Conservation (phyloP, 2,797 vertebrate species). For the Sebastes taczanowskii region DNA sequence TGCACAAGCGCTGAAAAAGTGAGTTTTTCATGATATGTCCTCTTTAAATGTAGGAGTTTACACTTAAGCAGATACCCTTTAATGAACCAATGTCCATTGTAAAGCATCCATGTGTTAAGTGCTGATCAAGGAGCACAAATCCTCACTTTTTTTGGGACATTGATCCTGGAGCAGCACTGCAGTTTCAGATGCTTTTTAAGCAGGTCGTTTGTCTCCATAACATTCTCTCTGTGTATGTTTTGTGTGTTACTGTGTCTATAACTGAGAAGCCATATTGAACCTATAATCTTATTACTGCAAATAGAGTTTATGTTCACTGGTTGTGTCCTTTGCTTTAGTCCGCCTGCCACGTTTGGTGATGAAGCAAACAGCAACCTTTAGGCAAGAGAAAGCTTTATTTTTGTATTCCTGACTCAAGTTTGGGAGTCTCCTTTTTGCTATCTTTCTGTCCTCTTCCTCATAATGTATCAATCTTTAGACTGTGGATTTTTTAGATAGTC, state of each 20-base stretch:
- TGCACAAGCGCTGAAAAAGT: background rate
- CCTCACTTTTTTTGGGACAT: conserved; percentile 7
- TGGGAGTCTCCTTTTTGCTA: conserved; percentile 82
- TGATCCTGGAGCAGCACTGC: conserved; percentile 36
- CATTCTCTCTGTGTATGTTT: conserved; percentile 43
- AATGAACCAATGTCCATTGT: conserved; percentile 55
- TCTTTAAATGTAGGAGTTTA: conserved; percentile 54
- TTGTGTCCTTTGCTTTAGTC: conserved; percentile 69
- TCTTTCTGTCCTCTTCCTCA: conserved; percentile 66
- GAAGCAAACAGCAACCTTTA: conserved; percentile 73
- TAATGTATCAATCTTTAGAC: conserved; percentile 52
- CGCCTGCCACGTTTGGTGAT: conserved; percentile 67
- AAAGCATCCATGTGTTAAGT: conserved; percentile 23
- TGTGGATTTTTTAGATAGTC: conserved; percentile 55
- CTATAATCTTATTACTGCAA: conserved; percentile 59
- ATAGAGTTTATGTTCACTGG: conserved; percentile 58
- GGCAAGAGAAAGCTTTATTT: conserved; percentile 82
- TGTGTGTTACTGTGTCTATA: conserved; percentile 64
- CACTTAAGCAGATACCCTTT: conserved; percentile 78
- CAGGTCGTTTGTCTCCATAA: conserved; percentile 53
- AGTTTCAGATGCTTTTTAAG: conserved; percentile 47
- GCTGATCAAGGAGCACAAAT: conserved; percentile 49
- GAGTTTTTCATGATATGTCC: background rate
- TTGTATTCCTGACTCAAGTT: conserved; percentile 83
- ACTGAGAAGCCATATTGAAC: conserved; percentile 82